These are phyloP conservation scores for Asbolus verrucosus DNA, from an alignment of 1,140 invertebrate species.

Conservation along the genomic window DNA sequence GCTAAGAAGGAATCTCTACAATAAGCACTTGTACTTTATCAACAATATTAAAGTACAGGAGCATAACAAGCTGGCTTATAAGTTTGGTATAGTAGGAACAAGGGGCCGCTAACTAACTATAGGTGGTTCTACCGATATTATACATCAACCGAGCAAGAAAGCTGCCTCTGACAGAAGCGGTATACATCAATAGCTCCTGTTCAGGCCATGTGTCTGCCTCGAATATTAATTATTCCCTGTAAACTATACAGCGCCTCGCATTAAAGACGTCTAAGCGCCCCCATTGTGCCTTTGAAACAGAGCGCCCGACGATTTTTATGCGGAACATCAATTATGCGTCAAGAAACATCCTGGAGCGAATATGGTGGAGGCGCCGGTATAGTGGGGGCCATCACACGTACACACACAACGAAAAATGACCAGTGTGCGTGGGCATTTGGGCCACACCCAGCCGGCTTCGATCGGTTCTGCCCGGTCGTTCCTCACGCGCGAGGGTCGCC, in stretches of 20 bases:
- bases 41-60: constrained; percentile 45
- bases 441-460: constrained; percentile 64
- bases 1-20: constrained; percentile 44
- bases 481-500: constrained; percentile 61
- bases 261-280: constrained; percentile 22
- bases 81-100: constrained; percentile 43
- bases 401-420: constrained; percentile 33
- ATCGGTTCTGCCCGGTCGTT: constrained; percentile 65
- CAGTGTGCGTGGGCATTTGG: constrained; percentile 63
- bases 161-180: constrained; percentile 24
- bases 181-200: constrained; percentile 44
- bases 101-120: constrained; percentile 42
- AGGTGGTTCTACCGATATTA: constrained; percentile 28
- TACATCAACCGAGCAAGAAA: constrained; percentile 38
- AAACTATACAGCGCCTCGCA: constrained; percentile 30
- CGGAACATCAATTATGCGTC: background rate
- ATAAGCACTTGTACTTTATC: constrained; percentile 46
- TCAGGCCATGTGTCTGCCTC: constrained; percentile 39
- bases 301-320: constrained; percentile 3
- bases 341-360: constrained; percentile 3
- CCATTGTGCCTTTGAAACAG: background rate
- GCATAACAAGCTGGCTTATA: constrained; percentile 44
- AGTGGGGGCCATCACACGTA: background rate
- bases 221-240: constrained; percentile 44
- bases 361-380: constrained; percentile 29